Conservation (phyloP, 92 coral and sea anemone species). For the Chrysogorgia sp. region DNA sequence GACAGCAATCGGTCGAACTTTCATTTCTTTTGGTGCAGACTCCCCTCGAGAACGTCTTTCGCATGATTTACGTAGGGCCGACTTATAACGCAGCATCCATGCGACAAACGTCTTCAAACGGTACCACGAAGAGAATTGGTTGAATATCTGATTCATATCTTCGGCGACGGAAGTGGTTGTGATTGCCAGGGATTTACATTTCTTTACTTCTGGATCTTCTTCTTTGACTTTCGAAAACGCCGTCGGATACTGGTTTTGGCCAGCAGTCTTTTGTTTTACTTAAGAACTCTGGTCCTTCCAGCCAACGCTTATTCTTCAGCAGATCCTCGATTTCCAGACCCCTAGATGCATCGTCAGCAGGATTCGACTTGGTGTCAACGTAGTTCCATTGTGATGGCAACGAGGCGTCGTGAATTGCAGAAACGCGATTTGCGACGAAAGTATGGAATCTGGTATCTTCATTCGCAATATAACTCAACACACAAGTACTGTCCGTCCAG, state of each 20-base stretch:
- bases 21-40: neutral
- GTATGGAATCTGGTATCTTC: slow-evolving; percentile 32
- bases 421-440: slow-evolving; percentile 31
- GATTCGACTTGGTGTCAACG: slow-evolving; percentile 31
- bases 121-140: neutral
- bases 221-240: neutral
- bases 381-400: slow-evolving; percentile 34
- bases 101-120: neutral
- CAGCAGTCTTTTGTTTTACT: neutral
- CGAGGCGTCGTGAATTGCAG: slow-evolving; percentile 17
- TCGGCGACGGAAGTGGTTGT: neutral
- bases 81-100: slow-evolving; percentile 11
- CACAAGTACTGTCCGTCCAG: slow-evolving; percentile 37
- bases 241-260: neutral
- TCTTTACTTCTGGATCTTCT: neutral
- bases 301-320: slow-evolving; percentile 34
- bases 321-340: slow-evolving; percentile 12
- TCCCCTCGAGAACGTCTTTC: slow-evolving; percentile 5
- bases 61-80: slow-evolving; percentile 8
- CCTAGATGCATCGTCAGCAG: slow-evolving; percentile 33
- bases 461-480: slow-evolving; percentile 6
- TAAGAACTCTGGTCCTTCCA: slow-evolving; percentile 34
- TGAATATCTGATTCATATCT: neutral
- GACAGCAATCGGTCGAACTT: neutral
- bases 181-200: neutral